These are phyloP conservation scores for Felis chaus DNA, from an alignment of 2,113 vertebrate genomes.

Conservation along the genomic window DNA sequence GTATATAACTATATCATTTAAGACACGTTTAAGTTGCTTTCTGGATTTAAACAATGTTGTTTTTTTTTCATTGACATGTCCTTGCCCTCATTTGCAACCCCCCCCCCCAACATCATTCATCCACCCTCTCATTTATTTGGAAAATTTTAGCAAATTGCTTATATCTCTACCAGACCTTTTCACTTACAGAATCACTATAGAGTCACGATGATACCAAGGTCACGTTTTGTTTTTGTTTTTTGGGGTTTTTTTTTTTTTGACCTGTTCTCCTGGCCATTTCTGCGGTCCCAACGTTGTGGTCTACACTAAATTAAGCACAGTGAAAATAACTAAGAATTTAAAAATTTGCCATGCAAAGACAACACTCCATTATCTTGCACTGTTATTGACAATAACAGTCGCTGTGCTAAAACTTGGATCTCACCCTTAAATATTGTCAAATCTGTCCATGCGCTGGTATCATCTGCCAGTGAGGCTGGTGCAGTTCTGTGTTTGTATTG, in stretches of 20 bases:
- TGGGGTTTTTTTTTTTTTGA: neutral
- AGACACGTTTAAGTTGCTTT: neutral
- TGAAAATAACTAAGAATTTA: neutral
- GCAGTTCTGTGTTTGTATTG: neutral
- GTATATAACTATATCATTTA: neutral
- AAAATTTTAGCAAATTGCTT: neutral
- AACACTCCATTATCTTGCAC: neutral
- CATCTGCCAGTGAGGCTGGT: neutral
- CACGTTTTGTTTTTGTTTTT: no score
- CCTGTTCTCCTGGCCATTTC: neutral
- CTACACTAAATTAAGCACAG: neutral
- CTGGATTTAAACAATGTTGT: neutral
- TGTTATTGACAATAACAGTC: neutral
- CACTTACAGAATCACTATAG: neutral
- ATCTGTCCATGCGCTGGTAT: accelerated
- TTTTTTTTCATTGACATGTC: neutral
- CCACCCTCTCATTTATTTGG: neutral
- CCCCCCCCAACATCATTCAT: accelerated
- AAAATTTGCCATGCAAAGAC: neutral
- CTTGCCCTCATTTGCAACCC: neutral
- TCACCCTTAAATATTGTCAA: neutral
- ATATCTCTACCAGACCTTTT: neutral
- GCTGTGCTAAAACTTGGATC: neutral
- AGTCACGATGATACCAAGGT: neutral
- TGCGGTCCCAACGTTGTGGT: accelerated